Conservation (phyloP, 2,797 vertebrate genomes). For the Periparus ater region DNA sequence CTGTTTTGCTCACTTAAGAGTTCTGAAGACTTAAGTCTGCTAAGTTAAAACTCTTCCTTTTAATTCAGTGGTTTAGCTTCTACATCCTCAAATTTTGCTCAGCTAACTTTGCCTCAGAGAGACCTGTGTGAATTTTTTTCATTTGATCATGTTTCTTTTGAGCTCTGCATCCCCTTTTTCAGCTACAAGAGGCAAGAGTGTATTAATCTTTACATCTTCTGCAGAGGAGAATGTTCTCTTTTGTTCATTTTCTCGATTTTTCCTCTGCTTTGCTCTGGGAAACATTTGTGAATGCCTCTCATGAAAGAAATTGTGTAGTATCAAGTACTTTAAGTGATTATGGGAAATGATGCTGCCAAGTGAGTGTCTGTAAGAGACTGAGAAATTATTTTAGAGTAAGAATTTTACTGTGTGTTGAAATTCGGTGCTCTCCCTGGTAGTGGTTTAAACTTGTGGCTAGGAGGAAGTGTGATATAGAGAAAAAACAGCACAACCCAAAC, state of each 20-base stretch:
- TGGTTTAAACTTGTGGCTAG: background rate
- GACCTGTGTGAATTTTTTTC: background rate
- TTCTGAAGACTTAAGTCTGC: background rate
- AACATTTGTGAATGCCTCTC: background rate
- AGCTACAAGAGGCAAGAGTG: background rate
- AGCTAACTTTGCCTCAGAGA: background rate
- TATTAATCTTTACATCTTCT: background rate
- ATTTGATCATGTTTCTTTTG: constrained; percentile 7
- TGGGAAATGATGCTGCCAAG: background rate
- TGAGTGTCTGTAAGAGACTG: background rate
- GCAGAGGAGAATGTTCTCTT: background rate
- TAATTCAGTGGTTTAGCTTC: background rate
- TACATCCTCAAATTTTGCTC: background rate
- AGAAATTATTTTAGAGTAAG: background rate
- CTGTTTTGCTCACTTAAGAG: background rate
- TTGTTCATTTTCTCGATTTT: background rate
- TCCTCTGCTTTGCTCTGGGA: background rate
- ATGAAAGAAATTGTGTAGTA: background rate
- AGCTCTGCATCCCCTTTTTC: background rate
- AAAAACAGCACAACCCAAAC: background rate
- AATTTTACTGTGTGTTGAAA: background rate
- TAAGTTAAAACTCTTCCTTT: background rate
- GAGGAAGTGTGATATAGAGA: background rate
- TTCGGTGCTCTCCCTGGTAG: background rate
- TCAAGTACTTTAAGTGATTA: background rate